Percentiles rank a stretch among this genome's conserved stretches.
phyloP scores from a whole-genome alignment of 2,888 invertebrate genomes.

The Aromia moschata region DNA sequence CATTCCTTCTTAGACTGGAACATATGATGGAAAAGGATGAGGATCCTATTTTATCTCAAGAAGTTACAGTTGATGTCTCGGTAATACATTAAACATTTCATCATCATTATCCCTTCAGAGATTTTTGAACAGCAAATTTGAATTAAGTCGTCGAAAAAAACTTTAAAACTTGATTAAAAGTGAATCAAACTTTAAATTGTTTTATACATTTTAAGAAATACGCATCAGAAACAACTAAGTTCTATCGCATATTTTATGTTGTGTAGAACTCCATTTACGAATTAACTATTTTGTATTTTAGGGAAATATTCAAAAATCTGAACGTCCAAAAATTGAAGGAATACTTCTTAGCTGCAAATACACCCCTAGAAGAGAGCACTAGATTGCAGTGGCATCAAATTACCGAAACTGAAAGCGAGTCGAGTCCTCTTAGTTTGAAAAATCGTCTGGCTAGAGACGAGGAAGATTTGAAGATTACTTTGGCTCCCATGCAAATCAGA shows the following conservation, averaged over 20 bases:
- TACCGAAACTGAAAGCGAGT: neutral
- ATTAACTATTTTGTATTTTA: too few relatives aligned
- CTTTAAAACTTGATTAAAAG: too few relatives aligned
- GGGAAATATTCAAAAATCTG: conserved; percentile 52
- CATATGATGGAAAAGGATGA: conserved; percentile 75
- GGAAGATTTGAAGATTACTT: conserved; percentile 10
- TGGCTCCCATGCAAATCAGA: conserved; percentile 25
- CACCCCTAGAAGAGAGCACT: neutral
- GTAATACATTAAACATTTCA: too few relatives aligned
- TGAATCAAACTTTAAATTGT: too few relatives aligned
- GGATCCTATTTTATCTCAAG: conserved; percentile 64
- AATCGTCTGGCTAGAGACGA: conserved; percentile 9
- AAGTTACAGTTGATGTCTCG: conserved; percentile 66
- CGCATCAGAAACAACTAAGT: too few relatives aligned
- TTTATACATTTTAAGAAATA: too few relatives aligned
- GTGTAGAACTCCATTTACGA: too few relatives aligned
- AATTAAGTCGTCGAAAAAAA: too few relatives aligned
- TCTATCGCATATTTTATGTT: too few relatives aligned
- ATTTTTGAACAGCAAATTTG: too few relatives aligned
- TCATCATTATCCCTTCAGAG: too few relatives aligned
- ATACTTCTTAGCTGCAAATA: conserved; percentile 54
- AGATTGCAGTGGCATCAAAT: neutral
- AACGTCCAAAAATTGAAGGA: conserved; percentile 54
- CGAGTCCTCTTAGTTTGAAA: neutral
- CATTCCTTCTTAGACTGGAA: conserved; percentile 76